These are phyloP conservation scores for Scophthalmus maximus DNA, from an alignment of 2,113 vertebrate species.

Conservation along the genomic window DNA sequence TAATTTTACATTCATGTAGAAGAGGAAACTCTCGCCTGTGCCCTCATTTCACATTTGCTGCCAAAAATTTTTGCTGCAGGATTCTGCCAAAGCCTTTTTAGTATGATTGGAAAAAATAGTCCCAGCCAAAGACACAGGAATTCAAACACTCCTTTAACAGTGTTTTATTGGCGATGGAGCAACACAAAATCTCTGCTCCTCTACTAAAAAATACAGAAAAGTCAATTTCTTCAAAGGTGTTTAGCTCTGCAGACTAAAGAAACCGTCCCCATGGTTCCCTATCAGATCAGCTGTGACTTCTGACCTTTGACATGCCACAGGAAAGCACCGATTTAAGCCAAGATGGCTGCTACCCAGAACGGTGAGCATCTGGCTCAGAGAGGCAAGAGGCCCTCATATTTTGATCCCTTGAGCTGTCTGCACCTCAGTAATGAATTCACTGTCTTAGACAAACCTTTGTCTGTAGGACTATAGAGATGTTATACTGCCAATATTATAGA, in stretches of 20 bases:
- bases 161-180: neutral
- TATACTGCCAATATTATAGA: neutral
- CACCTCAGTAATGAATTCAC: conserved; percentile 69
- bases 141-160: neutral
- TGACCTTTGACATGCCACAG: conserved; percentile 60
- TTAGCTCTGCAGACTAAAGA: neutral
- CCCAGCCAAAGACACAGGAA: conserved; percentile 10
- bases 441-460: conserved; percentile 42
- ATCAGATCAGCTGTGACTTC: conserved; percentile 60
- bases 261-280: conserved; percentile 21
- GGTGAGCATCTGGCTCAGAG: conserved; percentile 9
- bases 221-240: neutral
- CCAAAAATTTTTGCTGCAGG: neutral
- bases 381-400: conserved; percentile 43
- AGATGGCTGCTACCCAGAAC: conserved; percentile 53
- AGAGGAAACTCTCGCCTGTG: conserved; percentile 5
- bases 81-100: conserved; percentile 14
- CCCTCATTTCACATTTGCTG: neutral
- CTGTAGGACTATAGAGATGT: neutral
- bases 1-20: conserved; percentile 23
- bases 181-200: neutral
- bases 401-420: conserved; percentile 57
- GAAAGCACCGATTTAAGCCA: conserved; percentile 45
- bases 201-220: neutral
- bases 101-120: conserved; percentile 10